Percentiles rank a stretch among this genome's conserved stretches.
phyloP scores from a whole-genome alignment of 2,113 vertebrate species.

The Corydoras sp. region DNA sequence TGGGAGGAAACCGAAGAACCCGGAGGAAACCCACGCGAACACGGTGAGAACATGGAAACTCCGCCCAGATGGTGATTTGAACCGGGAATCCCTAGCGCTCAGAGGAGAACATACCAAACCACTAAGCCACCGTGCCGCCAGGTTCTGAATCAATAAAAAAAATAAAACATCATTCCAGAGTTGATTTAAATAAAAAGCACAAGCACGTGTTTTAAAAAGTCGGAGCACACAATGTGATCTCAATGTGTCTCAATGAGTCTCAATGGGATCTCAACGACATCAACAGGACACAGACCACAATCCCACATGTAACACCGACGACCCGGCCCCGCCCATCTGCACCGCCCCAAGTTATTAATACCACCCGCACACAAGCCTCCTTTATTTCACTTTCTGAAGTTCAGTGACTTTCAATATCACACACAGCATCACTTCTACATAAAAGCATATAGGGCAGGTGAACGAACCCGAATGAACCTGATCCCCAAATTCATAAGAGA shows the following conservation, averaged over 20 bases:
- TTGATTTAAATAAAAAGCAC: conserved; percentile 9
- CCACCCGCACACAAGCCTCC: not conserved
- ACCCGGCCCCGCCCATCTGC: not conserved
- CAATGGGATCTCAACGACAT: not conserved
- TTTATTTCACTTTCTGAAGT: not conserved
- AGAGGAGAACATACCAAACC: too few species aligned
- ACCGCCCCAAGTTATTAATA: conserved; percentile 19
- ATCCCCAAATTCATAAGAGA: not conserved
- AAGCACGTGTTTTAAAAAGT: not conserved
- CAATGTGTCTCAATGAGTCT: not conserved
- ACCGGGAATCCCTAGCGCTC: too few species aligned
- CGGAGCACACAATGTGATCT: conserved; percentile 2
- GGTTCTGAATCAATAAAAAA: conserved; percentile 17
- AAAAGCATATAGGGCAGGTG: not conserved
- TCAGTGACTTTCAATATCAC: not conserved
- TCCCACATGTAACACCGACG: not conserved
- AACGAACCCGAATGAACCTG: not conserved
- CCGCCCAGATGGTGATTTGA: too few species aligned
- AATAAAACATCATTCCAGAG: conserved; percentile 10
- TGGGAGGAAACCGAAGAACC: too few species aligned
- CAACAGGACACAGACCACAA: conserved; percentile 11
- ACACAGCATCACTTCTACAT: not conserved
- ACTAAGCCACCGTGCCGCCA: too few species aligned
- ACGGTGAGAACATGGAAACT: too few species aligned
- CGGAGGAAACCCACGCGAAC: too few species aligned